Evolutionary conservation across 2,113 vertebrate species (phyloP), one percentile per base, ranked within the genome.

Genomic region (Periophthalmodon schlosseri): DNA sequence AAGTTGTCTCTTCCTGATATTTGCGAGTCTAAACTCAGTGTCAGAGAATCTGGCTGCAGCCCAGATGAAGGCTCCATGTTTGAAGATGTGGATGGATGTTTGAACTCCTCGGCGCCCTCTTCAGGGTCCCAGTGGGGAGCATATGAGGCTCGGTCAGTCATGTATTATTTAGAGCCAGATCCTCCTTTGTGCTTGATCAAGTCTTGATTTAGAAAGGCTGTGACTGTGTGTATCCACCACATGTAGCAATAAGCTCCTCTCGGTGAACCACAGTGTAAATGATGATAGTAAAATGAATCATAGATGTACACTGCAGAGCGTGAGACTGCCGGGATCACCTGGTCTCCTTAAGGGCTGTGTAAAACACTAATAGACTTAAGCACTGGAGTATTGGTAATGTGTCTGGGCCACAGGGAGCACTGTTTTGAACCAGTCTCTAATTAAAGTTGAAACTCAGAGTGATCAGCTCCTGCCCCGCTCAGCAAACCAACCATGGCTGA

Each of bases 401-500:
- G 77, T 72, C 73, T 23, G 74, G 73, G 74, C 95, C 94, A 94
- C 78, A 69, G 94, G 95, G 94, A 96, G 91, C n/a, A 91, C 88
- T 94, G 86, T 94, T 95, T 95, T 93, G 34, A 95, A 93, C 91
- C 93, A 88, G 89, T 90, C 91, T 90, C 86, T 96, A 96, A 97
- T 97, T 97, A 96, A 95, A 94, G 91, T 86, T 91, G 92, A 93
- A 93, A 91, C 89, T 95, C 92, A 87, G 93, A 93, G 94, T 91
- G 87, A 91, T 90, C 90, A 93, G 92, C 91, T 93, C 94, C 92
- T 93, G 92, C 86, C 91, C 92, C 93, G 94, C 90, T 93, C 84
- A 93, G 92, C 95, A 96, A 92, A 95, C 93, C 94, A 96, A 95
- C 94, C 95, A 92, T 94, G 94, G 95, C 95, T 95, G 94, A 96